Conservation (phyloP, 2,888 invertebrate genomes). For the Drepanosiphum platanoidis region DNA sequence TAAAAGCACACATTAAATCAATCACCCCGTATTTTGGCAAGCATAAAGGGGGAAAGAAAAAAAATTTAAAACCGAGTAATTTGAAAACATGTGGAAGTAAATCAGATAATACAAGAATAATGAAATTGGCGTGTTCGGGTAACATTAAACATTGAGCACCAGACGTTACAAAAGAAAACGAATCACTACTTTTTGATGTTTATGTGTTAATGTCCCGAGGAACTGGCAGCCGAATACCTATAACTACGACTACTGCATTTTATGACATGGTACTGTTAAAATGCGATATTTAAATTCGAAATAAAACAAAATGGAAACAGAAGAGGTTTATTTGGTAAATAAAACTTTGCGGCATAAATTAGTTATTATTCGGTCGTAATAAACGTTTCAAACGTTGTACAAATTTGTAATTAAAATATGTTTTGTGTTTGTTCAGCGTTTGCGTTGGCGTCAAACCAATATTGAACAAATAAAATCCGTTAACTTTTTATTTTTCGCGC, state of each 20-base stretch:
- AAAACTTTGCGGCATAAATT: conserved; percentile 8
- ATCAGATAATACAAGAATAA: conserved; percentile 52
- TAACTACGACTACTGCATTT: background rate
- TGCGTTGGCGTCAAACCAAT: background rate
- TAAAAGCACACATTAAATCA: background rate
- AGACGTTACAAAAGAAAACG: conserved; percentile 36
- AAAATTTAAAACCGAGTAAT: conserved; percentile 18
- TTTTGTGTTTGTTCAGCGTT: conserved; percentile 45
- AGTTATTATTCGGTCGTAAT: conserved; percentile 13
- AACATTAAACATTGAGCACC: conserved; percentile 43
- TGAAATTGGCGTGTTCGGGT: conserved; percentile 55
- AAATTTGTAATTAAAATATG: conserved; percentile 48
- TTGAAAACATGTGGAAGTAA: conserved; percentile 29
- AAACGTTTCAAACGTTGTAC: background rate
- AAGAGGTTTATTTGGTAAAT: conserved; percentile 34
- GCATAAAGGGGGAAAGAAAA: background rate
- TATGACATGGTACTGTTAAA: conserved; percentile 36
- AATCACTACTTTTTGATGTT: conserved; percentile 49
- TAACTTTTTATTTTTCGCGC: background rate
- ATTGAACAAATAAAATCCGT: conserved; percentile 40
- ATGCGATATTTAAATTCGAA: conserved; percentile 34
- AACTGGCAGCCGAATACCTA: conserved; percentile 31
- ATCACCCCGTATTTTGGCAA: conserved; percentile 7
- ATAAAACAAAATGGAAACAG: conserved; percentile 16
- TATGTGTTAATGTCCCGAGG: conserved; percentile 49